Evolutionary conservation across 2,113 vertebrate species (phyloP), one percentile per base, ranked within the genome.

Genomic region (Carassius gibelio): DNA sequence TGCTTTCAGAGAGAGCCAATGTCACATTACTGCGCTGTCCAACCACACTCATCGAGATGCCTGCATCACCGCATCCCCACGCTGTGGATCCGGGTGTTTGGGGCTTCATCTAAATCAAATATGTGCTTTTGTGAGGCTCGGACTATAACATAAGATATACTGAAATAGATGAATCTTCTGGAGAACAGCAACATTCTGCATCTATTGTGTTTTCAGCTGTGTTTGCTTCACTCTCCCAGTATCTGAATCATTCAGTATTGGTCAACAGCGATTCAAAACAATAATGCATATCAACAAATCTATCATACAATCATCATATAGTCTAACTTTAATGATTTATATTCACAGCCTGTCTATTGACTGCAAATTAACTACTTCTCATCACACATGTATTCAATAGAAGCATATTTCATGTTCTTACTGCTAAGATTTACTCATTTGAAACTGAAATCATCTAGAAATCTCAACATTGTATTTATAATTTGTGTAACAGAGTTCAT

Each of bases 1-100:
- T 85, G 85, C 85, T 91, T 89, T 89, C 88, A 87, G 64, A 89
- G 76, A 45, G 82, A 89, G 88, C 89, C 89, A 92, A 85, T 88
- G 87, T 86, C 87, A 88, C 82, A 89, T 82, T 86, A 81, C 68
- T 77, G 75, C 81, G 64, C 38, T 80, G 81, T 75, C 72, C 64
- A 81, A 78, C 2, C 3, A 0, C 45, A 48, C 45, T 48, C 45
- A 45, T 45, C 8, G 8, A 45, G 42, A 45, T 9, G 42, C 42
- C 42, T 45, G 42, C 42, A 45, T 45, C 42, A 48, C 45, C 9
- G 10, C 45, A 48, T 45, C 42, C 8, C 42, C 42, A 45, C 42
- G 8, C 42, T 8, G 42, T 8, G 42, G 42, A 42, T 42, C 42
- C 42, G 1, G 38, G 38, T 38, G 38, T 38, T 38, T 38, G 38